phyloP scores from a whole-genome alignment of 2,888 invertebrate genomes.

The Muscina levida region DNA sequence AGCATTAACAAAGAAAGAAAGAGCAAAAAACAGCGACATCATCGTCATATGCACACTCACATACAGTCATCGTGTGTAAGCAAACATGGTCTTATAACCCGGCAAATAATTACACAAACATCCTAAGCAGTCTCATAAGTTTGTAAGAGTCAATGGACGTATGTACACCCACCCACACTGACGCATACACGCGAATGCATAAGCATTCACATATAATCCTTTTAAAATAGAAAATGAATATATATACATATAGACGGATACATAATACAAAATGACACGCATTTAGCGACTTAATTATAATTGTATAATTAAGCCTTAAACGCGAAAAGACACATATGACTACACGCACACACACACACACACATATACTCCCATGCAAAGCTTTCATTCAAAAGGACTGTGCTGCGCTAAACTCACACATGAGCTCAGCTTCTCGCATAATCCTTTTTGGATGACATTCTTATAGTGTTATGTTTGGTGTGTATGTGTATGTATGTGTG shows the following conservation, averaged over 20 bases:
- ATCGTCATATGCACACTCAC: not conserved
- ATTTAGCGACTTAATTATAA: conserved; percentile 65
- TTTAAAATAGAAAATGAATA: conserved; percentile 37
- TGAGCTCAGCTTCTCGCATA: not conserved
- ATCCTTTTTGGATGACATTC: conserved; percentile 19
- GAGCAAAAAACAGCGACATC: not conserved
- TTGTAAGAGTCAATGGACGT: no score
- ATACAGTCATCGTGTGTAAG: not conserved
- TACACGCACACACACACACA: conserved; percentile 13
- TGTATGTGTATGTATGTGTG: not conserved
- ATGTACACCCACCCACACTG: not conserved
- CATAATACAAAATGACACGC: conserved; percentile 61
- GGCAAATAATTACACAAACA: no score
- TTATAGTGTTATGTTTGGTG: conserved; percentile 8
- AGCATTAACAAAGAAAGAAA: not conserved
- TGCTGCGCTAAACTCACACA: not conserved
- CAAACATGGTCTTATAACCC: not conserved
- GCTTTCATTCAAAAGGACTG: not conserved
- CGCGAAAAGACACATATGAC: conserved; percentile 2
- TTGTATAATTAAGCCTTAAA: conserved; percentile 64
- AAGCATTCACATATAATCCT: conserved; percentile 50
- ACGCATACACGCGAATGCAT: not conserved
- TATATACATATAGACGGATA: no score
- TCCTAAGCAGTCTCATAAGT: not conserved
- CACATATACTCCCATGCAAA: not conserved